Conservation (phyloP, 1,140 invertebrate genomes). For the Coenobita brevimanus region DNA sequence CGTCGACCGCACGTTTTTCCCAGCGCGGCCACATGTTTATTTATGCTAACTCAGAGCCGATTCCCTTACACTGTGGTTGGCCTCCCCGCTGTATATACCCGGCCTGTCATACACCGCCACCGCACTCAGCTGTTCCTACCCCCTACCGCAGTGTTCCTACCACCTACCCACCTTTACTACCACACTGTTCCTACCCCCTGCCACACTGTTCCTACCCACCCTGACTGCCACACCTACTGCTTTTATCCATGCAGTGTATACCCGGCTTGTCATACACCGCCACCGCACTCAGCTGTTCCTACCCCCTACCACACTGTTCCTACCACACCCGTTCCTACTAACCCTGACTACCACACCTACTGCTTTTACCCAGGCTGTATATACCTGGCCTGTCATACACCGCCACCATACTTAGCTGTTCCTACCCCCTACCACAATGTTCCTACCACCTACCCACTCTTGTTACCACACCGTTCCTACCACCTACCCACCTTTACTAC, state of each 20-base stretch:
- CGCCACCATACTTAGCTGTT: not conserved
- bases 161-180: no score
- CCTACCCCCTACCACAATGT: not conserved
- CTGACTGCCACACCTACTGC: no score
- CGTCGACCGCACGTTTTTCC: constrained; percentile 56
- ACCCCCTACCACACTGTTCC: no score
- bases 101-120: constrained; percentile 10
- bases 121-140: not conserved
- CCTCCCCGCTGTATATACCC: constrained; percentile 27
- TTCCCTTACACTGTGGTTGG: constrained; percentile 45
- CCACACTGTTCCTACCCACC: not conserved
- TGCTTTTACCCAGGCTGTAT: no score
- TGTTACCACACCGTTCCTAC: no score
- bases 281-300: not conserved
- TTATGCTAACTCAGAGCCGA: constrained; percentile 57
- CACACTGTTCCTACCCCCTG: no score
- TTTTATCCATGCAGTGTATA: constrained; percentile 27
- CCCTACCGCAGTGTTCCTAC: not conserved
- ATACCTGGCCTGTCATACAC: constrained; percentile 16
- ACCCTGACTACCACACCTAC: no score
- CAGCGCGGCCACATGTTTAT: constrained; percentile 48
- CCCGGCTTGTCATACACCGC: constrained; percentile 8
- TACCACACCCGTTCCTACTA: no score
- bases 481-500: no score
- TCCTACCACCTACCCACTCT: no score